These are phyloP conservation scores for Platichthys stellatus DNA, from an alignment of 2,113 vertebrate species.

Conservation along the genomic window DNA sequence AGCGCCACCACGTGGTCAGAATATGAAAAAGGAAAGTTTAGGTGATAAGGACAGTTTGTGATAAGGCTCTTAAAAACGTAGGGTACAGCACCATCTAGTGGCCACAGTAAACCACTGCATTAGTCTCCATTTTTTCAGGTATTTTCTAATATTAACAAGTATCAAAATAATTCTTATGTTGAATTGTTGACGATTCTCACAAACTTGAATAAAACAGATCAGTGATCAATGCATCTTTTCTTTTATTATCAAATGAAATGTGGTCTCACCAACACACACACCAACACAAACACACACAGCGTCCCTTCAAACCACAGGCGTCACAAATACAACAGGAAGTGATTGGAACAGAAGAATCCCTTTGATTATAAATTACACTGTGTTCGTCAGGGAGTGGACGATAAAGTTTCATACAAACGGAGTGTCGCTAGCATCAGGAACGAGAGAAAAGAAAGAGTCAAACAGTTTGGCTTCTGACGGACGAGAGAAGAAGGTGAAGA, in stretches of 20 bases:
- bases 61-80: no score
- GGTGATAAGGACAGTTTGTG: no score
- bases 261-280: neutral
- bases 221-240: neutral
- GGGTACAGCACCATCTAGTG: no score
- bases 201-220: no score
- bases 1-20: no score
- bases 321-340: neutral
- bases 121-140: no score
- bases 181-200: no score
- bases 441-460: neutral
- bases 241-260: neutral
- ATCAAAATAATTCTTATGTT: no score
- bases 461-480: conserved; percentile 3
- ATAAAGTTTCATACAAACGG: conserved; percentile 2
- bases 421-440: conserved; percentile 19
- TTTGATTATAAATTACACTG: neutral
- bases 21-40: no score
- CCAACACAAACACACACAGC: neutral
- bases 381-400: neutral
- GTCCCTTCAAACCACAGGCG: neutral
- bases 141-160: no score
- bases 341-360: conserved; percentile 12
- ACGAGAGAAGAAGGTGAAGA: neutral
- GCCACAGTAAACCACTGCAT: no score